Percentiles rank a stretch among this genome's conserved stretches.
phyloP scores from a whole-genome alignment of 37 sponge, comb jelly and placozoan species.

The Haliclona indistincta region DNA sequence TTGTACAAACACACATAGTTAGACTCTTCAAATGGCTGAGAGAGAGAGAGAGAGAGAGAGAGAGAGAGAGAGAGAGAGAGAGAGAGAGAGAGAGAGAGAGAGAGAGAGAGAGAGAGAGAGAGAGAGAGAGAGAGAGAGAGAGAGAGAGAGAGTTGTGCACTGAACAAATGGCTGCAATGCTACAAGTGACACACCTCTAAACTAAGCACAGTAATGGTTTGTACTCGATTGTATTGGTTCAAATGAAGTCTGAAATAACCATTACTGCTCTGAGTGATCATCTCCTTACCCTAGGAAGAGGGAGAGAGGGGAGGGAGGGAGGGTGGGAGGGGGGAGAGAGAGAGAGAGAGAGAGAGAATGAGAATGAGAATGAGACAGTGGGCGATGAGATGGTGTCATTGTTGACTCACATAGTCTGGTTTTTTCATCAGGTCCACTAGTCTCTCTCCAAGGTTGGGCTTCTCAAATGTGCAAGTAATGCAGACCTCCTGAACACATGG shows the following conservation, averaged over 20 bases:
- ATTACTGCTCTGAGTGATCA: constrained; percentile 55
- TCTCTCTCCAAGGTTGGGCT: constrained; percentile 32
- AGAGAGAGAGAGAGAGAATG: not conserved
- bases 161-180: not conserved
- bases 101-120: not conserved
- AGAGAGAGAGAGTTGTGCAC: not conserved
- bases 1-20: constrained; percentile 85
- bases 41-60: not conserved
- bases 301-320: not conserved
- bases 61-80: not conserved
- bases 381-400: not conserved
- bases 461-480: constrained; percentile 63
- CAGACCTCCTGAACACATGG: constrained; percentile 37
- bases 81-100: not conserved
- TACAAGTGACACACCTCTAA: constrained; percentile 18
- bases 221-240: constrained; percentile 66
- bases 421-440: not conserved
- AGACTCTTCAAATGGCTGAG: constrained; percentile 52
- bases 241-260: constrained; percentile 78
- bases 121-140: too few relatives aligned
- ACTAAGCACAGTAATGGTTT: constrained; percentile 75
- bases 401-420: constrained; percentile 13
- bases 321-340: not conserved
- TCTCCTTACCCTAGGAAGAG: constrained; percentile 39
- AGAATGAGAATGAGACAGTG: not conserved